Base-by-base conservation (phyloP, 2,888 invertebrate genomes). In the Carabus problematicus region DNA sequence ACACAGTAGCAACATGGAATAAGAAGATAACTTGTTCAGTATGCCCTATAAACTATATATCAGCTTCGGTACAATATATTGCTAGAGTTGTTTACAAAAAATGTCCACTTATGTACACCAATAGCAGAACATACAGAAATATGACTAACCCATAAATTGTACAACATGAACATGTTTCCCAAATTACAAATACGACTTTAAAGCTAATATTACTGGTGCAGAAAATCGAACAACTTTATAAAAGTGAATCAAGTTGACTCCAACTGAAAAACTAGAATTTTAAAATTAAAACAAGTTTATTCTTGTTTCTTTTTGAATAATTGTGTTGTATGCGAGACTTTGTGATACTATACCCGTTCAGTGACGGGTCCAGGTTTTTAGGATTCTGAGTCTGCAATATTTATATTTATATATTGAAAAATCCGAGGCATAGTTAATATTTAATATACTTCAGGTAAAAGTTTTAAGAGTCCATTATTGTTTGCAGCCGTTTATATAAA, bases 1-100 rank as follows among this genome's bases (percentile, higher is more conserved):
- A 29, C 29, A 29, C 29, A 29, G 29, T 6, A 29, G 29, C 29
- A 29, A 6, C 29, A 6, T 29, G 45, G 14, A 45, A 7, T 45
- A 45, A 45, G n/a, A 45, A 45, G 45, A 45, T 45, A 45, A 45
- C 45, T 45, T 45, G 45, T 45, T 45, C n/a, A 12, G 14, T 12
- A n/a, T 7, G 14, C 45, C 29, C 29, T 29, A 29, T 29, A 29
- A 14, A 45, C n/a, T 45, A 45, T 45, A 45, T 45, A 45, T 45
- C 45, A 45, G 45, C 14, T 45, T 14, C n/a, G 14, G 45, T 45
- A 45, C n/a, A 45, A 45, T 45, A 45, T 45, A 45, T 45, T 14
- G 45, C 45, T 45, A n/a, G 45, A 12, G 45, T 45, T 45, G 45
- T 45, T 45, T 45, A 45, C 45, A 45, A 45, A 45, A 45, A 45